Evolutionary conservation across 2,888 invertebrate species (phyloP), one percentile per base, ranked within the genome.

Genomic region (Dermolepida albohirtum): DNA sequence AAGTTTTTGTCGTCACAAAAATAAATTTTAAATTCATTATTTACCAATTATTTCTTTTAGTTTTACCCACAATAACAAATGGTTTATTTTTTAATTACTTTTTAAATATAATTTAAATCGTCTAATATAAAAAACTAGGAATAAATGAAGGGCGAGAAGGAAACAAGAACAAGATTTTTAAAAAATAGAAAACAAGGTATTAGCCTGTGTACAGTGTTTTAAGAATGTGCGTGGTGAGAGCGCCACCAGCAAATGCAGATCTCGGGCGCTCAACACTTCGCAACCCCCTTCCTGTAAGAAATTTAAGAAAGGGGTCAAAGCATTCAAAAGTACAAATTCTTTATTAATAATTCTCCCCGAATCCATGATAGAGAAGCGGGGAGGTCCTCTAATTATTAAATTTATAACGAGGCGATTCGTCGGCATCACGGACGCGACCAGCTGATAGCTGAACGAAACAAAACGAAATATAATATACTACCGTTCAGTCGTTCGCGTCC

Each of bases 311-410:
- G 34, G 34, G 59, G 27, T 44, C 11, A 14, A 78, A 80, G 82
- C 84, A 84, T 85, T 85, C 83, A 84, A 87, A 87, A 90, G 90
- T 90, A 90, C 90, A 90, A 90, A 90, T 90, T 89, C 89, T 88
- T 86, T 88, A 86, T 87, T 59, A 44, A 74, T 71, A 77, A 76
- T 75, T 77, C 77, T 74, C 74, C 44, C 14, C 47, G 44, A 10
- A 14, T 47, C 47, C 47, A 47, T 47, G 47, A 47, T 47, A 47
- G 17, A 14, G 47, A 47, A 27, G 44, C 27, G 14, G 59, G 41
- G 44, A 70, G 65, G 63, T 64, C 63, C 52, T 59, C 59, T 59
- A 59, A 59, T 59, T 70, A 67, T 73, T 77, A 77, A 77, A 77
- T 78, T 73, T 78, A 76, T 75, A 78, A 74, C 75, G 74, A 74